phyloP scores from a whole-genome alignment of 1,140 invertebrate genomes.

The Telenomus remus region DNA sequence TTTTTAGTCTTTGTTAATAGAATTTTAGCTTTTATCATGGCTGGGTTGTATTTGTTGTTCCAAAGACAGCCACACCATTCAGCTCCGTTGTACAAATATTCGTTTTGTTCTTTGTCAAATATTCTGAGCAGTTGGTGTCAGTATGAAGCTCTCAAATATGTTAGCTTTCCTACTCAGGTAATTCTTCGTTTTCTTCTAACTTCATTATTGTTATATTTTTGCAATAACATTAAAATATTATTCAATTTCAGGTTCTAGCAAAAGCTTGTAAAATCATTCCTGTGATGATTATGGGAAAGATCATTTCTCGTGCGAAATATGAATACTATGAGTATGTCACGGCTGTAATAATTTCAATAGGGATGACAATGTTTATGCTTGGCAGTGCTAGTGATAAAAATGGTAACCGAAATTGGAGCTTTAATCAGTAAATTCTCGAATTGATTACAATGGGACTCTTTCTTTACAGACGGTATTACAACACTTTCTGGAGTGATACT shows the following conservation, averaged over 20 bases:
- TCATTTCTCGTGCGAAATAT: constrained; percentile 92
- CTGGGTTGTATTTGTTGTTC: constrained; percentile 79
- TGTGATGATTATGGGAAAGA: constrained; percentile 98
- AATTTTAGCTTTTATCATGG: constrained; percentile 87
- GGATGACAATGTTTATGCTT: constrained; percentile 94
- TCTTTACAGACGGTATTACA: constrained; percentile 82
- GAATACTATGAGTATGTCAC: constrained; percentile 95
- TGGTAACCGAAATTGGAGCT: constrained; percentile 65
- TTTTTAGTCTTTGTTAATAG: constrained; percentile 97
- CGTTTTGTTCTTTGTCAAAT: constrained; percentile 97
- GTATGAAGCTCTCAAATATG: constrained; percentile 98
- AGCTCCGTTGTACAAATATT: constrained; percentile 96
- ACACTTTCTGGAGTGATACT: constrained; percentile 91
- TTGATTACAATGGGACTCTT: no score
- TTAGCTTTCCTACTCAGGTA: constrained; percentile 98
- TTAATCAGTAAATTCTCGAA: no score
- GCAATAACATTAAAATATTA: not conserved
- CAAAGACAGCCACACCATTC: constrained; percentile 82
- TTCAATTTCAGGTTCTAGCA: constrained; percentile 84
- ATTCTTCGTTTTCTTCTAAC: constrained; percentile 2
- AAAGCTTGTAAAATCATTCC: constrained; percentile 97
- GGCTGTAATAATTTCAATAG: constrained; percentile 91
- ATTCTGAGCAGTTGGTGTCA: constrained; percentile 99
- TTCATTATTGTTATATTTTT: no score
- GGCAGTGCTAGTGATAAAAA: constrained; percentile 79